Conservation (phyloP, 2,797 vertebrate species). For the Siniperca undulata region DNA sequence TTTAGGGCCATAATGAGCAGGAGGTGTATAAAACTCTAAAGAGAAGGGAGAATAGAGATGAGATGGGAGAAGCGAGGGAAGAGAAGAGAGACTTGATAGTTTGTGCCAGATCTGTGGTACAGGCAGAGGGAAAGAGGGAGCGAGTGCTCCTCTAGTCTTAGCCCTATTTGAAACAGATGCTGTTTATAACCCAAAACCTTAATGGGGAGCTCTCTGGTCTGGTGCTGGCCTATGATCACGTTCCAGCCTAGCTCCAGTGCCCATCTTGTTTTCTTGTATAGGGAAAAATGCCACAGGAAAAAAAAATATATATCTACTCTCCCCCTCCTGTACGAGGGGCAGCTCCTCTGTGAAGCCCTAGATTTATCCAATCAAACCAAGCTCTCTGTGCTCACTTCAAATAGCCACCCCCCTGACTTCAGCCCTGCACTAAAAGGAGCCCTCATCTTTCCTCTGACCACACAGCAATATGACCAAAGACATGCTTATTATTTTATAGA, state of each 20-base stretch:
- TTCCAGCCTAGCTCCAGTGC: slow-evolving; percentile 83
- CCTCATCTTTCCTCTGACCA: slow-evolving; percentile 81
- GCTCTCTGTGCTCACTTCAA: slow-evolving; percentile 80
- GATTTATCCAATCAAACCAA: slow-evolving; percentile 82
- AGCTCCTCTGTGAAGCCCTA: slow-evolving; percentile 81
- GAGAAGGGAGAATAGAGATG: slow-evolving; percentile 76
- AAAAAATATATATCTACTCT: slow-evolving; percentile 60
- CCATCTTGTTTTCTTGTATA: slow-evolving; percentile 77
- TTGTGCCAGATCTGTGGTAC: slow-evolving; percentile 79
- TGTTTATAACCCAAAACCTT: slow-evolving; percentile 85
- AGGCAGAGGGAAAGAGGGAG: slow-evolving; percentile 78
- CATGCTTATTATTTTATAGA: slow-evolving; percentile 82
- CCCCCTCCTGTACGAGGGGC: slow-evolving; percentile 74
- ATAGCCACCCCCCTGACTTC: slow-evolving; percentile 74
- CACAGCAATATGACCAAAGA: slow-evolving; percentile 81
- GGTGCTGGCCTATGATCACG: slow-evolving; percentile 82
- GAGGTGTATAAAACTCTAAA: slow-evolving; percentile 77
- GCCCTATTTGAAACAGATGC: slow-evolving; percentile 86
- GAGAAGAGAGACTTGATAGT: slow-evolving; percentile 76
- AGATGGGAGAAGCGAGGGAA: slow-evolving; percentile 69
- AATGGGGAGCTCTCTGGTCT: slow-evolving; percentile 84
- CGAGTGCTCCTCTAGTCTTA: slow-evolving; percentile 76
- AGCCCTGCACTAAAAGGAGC: slow-evolving; percentile 76
- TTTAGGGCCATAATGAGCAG: slow-evolving; percentile 77
- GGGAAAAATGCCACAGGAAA: slow-evolving; percentile 78